These are phyloP conservation scores for Zingel zingel DNA, from an alignment of 2,113 vertebrate species.

Conservation along the genomic window DNA sequence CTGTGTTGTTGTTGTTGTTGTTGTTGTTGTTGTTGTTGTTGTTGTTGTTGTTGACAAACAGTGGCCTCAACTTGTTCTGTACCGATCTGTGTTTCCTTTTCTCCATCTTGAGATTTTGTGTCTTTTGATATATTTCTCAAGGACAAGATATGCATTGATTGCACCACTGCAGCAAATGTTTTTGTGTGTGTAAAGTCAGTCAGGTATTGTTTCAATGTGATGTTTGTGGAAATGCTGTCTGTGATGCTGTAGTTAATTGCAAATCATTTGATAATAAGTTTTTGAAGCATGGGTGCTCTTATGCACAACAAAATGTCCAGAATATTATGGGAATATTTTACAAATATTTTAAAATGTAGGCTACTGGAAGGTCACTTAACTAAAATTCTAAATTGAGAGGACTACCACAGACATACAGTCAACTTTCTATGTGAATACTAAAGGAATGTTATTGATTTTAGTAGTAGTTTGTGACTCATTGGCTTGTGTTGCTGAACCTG, in stretches of 20 bases:
- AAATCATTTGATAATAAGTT: not conserved
- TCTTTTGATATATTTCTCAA: not conserved
- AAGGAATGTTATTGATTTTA: not conserved
- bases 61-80: conserved; percentile 25
- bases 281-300: not conserved
- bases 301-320: not conserved
- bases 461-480: conserved; percentile 15
- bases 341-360: not conserved
- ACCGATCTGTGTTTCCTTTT: not conserved
- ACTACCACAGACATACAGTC: not conserved
- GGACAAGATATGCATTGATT: not conserved
- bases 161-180: conserved; percentile 50
- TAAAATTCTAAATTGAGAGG: not conserved
- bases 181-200: conserved; percentile 13
- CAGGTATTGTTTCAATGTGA: not conserved
- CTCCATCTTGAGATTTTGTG: not conserved
- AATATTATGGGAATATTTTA: not conserved
- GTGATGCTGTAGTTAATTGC: not conserved
- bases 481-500: conserved; percentile 15
- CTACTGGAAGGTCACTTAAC: not conserved
- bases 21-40: conserved; percentile 52
- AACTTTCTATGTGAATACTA: not conserved
- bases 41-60: conserved; percentile 63
- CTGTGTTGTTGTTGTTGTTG: conserved; percentile 47
- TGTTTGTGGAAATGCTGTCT: not conserved